phyloP scores from a whole-genome alignment of 2,888 invertebrate species.

The Stenotaenia linearis region DNA sequence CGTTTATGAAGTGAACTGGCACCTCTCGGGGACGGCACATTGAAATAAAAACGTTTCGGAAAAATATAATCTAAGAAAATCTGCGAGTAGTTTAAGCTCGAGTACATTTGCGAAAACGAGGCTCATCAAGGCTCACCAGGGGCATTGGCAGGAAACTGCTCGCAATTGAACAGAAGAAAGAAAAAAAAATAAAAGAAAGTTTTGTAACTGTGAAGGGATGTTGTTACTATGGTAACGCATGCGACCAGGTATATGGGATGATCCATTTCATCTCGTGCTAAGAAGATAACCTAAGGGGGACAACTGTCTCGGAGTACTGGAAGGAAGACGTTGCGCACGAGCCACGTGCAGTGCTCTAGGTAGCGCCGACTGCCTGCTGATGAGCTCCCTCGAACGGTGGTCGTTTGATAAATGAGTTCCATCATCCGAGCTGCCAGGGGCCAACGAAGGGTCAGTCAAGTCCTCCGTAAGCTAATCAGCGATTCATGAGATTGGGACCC shows the following conservation, averaged over 20 bases:
- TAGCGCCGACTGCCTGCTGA: constrained; percentile 12
- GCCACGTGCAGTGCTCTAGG: constrained; percentile 10
- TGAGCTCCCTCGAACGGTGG: constrained; percentile 27
- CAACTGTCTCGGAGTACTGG: neutral
- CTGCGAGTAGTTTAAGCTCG: neutral
- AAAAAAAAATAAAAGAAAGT: neutral
- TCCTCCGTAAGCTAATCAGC: constrained; percentile 31
- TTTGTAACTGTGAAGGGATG: neutral
- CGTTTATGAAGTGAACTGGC: neutral
- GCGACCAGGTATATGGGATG: constrained; percentile 2
- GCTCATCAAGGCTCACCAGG: constrained; percentile 7
- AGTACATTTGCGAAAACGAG: constrained; percentile 8
- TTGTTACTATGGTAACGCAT: neutral
- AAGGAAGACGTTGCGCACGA: neutral
- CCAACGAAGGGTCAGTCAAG: constrained; percentile 27
- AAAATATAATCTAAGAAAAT: neutral
- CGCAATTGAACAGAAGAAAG: neutral
- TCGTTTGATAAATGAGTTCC: constrained; percentile 31
- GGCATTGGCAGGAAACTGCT: neutral
- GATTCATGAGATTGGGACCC: constrained; percentile 32
- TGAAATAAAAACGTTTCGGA: neutral
- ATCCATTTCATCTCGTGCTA: constrained; percentile 2
- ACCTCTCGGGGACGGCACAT: neutral
- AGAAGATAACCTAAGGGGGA: constrained; percentile 7
- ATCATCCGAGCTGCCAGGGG: constrained; percentile 33